Evolutionary conservation across 2,888 invertebrate genomes (phyloP).

Genomic region (Dioctria rufipes): DNA sequence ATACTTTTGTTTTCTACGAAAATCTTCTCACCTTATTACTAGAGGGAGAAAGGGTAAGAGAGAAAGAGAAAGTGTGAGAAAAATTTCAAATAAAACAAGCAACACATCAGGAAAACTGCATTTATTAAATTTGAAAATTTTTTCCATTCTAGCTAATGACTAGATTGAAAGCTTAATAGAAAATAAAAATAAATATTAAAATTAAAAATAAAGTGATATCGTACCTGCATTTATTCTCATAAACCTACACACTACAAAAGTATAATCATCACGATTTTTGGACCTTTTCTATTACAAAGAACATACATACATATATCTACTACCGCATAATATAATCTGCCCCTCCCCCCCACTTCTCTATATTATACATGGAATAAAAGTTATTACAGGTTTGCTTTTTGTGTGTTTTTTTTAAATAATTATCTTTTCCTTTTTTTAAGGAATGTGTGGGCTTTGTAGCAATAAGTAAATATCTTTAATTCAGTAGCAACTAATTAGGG

Average conservation of each 20-base stretch:
- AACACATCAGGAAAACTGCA: slow-evolving; percentile 42
- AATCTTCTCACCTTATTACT: no score
- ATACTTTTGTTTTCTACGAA: no score
- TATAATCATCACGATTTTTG: slow-evolving; percentile 48
- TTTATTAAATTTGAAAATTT: slow-evolving; percentile 48
- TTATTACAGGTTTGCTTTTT: slow-evolving; percentile 14
- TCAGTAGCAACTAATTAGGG: slow-evolving; percentile 44
- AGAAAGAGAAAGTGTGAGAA: no score
- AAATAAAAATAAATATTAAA: slow-evolving; percentile 24
- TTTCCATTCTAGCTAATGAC: slow-evolving; percentile 49
- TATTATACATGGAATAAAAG: slow-evolving; percentile 37
- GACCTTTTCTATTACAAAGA: slow-evolving; percentile 27
- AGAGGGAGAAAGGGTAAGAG: no score
- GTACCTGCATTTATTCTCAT: slow-evolving; percentile 51
- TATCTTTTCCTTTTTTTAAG: slow-evolving; percentile 10
- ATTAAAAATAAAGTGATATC: slow-evolving; percentile 39
- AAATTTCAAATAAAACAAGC: background rate
- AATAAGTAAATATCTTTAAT: slow-evolving; percentile 19
- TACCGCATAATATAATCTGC: slow-evolving; percentile 18
- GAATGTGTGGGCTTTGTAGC: slow-evolving; percentile 31
- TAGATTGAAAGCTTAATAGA: slow-evolving; percentile 8
- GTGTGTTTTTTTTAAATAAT: background rate
- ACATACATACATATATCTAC: background rate
- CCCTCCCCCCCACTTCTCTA: background rate
- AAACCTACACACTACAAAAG: slow-evolving; percentile 48